Evolutionary conservation across 2,797 vertebrate species (phyloP).

Genomic region (Falco columbarius): DNA sequence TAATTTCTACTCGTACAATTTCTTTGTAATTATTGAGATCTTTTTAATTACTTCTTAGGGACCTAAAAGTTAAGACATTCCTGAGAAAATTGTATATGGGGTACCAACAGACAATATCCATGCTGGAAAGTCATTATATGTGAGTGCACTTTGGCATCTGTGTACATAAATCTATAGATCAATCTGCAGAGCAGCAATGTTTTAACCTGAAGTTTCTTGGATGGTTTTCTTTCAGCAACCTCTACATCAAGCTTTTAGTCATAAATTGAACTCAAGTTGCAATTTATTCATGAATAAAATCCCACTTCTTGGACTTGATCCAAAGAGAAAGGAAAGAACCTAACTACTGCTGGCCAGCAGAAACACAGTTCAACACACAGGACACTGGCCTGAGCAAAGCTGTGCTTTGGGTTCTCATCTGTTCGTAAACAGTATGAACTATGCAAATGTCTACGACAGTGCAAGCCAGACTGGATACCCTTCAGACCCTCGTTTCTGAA

Average conservation of each 20-base stretch:
- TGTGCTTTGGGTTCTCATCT: not conserved
- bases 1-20: not conserved
- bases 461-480: not conserved
- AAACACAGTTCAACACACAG: not conserved
- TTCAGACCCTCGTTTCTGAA: not conserved
- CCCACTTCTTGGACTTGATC: not conserved
- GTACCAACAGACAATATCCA: not conserved
- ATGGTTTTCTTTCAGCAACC: not conserved
- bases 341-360: not conserved
- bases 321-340: not conserved
- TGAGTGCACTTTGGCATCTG: not conserved
- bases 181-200: not conserved
- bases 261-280: not conserved
- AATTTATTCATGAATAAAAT: not conserved
- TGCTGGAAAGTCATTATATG: not conserved
- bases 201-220: not conserved
- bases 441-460: not conserved
- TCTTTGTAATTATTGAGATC: not conserved
- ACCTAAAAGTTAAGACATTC: not conserved
- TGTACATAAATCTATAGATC: not conserved
- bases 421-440: not conserved
- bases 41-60: not conserved
- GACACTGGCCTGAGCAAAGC: not conserved
- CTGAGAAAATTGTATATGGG: not conserved
- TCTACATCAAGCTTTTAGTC: not conserved